These are phyloP conservation scores for Cephalopachus bancanus DNA, from an alignment of 2,797 vertebrate genomes.

Conservation along the genomic window DNA sequence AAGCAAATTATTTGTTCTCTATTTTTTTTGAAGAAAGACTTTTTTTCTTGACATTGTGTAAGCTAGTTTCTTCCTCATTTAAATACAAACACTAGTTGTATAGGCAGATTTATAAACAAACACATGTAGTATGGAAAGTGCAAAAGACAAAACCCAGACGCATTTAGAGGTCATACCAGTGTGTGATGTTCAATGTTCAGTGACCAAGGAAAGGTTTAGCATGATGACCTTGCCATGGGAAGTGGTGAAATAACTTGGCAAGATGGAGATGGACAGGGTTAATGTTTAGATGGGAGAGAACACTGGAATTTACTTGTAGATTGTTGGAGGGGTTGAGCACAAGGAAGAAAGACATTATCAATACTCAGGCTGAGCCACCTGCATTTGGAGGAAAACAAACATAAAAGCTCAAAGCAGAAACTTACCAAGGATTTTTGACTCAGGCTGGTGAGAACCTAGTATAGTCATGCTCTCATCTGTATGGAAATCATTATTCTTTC, in stretches of 20 bases:
- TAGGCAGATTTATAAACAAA: not conserved
- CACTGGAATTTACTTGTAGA: not conserved
- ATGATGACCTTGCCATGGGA: no score
- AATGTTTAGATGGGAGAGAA: not conserved
- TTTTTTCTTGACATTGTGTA: not conserved
- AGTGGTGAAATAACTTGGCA: not conserved
- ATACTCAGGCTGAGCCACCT: not conserved
- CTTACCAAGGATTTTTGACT: not conserved
- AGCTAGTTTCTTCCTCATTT: not conserved
- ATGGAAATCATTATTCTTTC: no score
- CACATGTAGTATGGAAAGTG: not conserved
- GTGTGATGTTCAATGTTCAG: not conserved
- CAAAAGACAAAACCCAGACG: not conserved
- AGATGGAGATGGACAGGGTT: not conserved
- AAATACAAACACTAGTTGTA: not conserved
- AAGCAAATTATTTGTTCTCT: not conserved
- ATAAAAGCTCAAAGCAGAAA: not conserved
- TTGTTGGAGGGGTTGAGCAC: not conserved
- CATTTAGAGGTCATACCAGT: not conserved
- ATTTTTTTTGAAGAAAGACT: not conserved
- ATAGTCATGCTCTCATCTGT: not conserved
- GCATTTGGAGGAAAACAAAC: not conserved
- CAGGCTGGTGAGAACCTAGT: not conserved
- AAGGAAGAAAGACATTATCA: not conserved
- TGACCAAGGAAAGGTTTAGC: not conserved